Base-by-base conservation (phyloP, 2,113 vertebrate genomes). In the Menura novaehollandiae region DNA sequence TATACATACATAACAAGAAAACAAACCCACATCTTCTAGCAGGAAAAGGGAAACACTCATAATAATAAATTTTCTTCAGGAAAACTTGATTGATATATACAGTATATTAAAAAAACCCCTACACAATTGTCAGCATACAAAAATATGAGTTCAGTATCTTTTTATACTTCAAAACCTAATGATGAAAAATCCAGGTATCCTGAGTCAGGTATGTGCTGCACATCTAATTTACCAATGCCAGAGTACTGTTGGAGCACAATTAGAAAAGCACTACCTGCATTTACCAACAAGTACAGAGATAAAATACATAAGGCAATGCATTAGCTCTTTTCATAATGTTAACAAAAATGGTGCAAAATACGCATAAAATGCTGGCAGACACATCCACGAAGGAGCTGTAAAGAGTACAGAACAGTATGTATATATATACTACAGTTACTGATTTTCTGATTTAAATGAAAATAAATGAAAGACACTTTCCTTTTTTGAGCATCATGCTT, bases 61-160 rank as follows among this genome's bases (percentile, higher is more conserved):
- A 90, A 62, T 41, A 60, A 83, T 24, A 85, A 72, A 47, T 67
- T 71, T 90, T 91, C 75, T 93, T 88, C 44, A 95, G 55, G 60
- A 80, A 92, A 94, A 90, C 33, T 66, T 72, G 60, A 41, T 80
- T 87, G 58, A 79, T 94, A 96, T 94, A 88, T 94, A 96, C 92
- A 96, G 59, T 67, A 74, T 66, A 76, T 76, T 60, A 39, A 90
- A 90, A 86, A 53, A 5, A 3, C 30, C 0, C 16, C 78, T 91
- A 91, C 66, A 52, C 26, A 92, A 71, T 4, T 74, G 47, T 92
- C 90, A 96, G 83, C 91, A 91, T 93, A 95, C 22, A 94, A 95
- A 97, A 96, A 94, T 92, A 93, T 9, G 59, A 89, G 75, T 93
- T 88, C 85, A 93, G 47, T 59, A 93, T 94, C 63, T 89, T 93